A percentile compares a stretch with the other conserved stretches of the same genome.
phyloP scores from a whole-genome alignment of 2,888 invertebrate species.

The Neocrepidodera transversa region DNA sequence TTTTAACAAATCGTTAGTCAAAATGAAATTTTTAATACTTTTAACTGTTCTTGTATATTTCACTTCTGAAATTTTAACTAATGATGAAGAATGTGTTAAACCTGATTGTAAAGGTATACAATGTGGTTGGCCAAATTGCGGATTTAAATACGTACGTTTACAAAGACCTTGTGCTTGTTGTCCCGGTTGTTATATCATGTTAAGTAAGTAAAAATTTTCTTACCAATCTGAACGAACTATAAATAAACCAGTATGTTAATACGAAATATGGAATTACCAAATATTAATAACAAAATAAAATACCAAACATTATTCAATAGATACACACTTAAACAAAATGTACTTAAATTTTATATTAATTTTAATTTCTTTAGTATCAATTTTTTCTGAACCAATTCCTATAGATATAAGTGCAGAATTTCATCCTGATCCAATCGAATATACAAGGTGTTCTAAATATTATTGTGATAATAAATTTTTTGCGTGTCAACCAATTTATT shows the following conservation, averaged over 20 bases:
- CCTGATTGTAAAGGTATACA: not conserved
- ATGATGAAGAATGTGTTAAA: not conserved
- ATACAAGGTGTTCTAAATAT: constrained; percentile 11
- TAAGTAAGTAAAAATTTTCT: constrained; percentile 21
- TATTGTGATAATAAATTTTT: constrained; percentile 20
- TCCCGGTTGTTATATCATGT: constrained; percentile 14
- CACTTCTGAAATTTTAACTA: not conserved
- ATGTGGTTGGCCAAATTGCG: constrained; percentile 6
- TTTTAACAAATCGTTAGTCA: too few species aligned
- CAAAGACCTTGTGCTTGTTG: constrained; percentile 15
- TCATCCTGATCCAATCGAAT: constrained; percentile 10
- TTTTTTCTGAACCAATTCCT: too few species aligned
- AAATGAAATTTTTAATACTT: not conserved
- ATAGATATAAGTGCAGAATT: not conserved
- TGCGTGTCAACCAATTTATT: constrained; percentile 15
- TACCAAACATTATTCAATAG: too few species aligned
- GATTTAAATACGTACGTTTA: not conserved
- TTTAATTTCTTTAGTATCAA: too few species aligned
- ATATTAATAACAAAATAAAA: too few species aligned
- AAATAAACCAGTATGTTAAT: too few species aligned
- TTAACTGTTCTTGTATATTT: not conserved
- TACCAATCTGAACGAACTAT: too few species aligned
- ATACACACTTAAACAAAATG: too few species aligned
- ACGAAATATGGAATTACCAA: too few species aligned
- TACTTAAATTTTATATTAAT: too few species aligned